Conservation (phyloP, 2,113 vertebrate species). For the Entelurus aequoreus region DNA sequence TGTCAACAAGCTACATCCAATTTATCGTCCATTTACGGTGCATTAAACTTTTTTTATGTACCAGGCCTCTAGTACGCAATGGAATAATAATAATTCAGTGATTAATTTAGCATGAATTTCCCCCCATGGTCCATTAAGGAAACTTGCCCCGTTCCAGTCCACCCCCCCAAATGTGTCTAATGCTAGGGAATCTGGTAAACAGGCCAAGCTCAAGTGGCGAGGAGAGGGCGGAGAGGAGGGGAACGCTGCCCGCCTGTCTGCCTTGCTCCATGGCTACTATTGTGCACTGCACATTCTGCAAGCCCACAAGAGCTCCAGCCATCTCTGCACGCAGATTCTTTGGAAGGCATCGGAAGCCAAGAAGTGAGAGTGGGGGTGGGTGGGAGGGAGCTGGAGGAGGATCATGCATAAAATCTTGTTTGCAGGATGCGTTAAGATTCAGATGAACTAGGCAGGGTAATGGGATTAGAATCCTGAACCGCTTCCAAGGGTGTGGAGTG, state of each 20-base stretch:
- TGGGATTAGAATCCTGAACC: conserved; percentile 76
- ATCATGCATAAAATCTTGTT: conserved; percentile 82
- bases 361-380: conserved; percentile 56
- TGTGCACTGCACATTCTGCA: conserved; percentile 70
- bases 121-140: too few relatives aligned
- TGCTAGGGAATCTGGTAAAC: conserved; percentile 72
- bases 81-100: too few relatives aligned
- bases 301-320: conserved; percentile 71
- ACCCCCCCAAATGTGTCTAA: conserved; percentile 63
- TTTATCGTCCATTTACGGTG: too few relatives aligned
- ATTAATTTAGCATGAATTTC: too few relatives aligned
- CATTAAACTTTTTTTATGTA: too few relatives aligned
- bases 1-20: too few relatives aligned
- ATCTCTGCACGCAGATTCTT: conserved; percentile 68
- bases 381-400: conserved; percentile 58
- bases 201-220: conserved; percentile 56
- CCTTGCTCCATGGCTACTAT: conserved; percentile 70
- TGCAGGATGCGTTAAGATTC: conserved; percentile 77
- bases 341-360: conserved; percentile 65
- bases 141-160: conserved; percentile 9
- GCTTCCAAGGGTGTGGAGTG: conserved; percentile 68
- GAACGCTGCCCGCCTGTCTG: conserved; percentile 57
- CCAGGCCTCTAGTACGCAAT: too few relatives aligned
- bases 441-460: conserved; percentile 73
- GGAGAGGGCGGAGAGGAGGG: conserved; percentile 5